These are phyloP conservation scores for Drosophila birchii DNA, from an alignment of 2,888 invertebrate genomes.

Conservation along the genomic window DNA sequence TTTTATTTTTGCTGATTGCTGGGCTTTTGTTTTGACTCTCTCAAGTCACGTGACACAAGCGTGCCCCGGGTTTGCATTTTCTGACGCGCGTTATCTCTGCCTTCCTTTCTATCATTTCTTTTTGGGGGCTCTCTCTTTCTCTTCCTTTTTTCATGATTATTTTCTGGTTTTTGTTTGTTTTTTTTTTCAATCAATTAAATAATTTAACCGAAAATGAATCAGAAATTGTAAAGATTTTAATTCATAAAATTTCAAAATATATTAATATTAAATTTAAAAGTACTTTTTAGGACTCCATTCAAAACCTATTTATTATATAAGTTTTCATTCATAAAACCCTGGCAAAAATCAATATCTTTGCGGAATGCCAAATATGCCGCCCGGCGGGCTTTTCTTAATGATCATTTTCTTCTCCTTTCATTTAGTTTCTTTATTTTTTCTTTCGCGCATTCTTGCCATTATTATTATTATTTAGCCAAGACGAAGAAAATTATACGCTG, in stretches of 20 bases:
- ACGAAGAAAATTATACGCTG: constrained; percentile 29
- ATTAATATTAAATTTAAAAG: too few species aligned
- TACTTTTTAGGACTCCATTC: background rate
- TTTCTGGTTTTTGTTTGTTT: constrained; percentile 3
- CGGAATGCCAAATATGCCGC: constrained; percentile 9
- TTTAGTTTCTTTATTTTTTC: background rate
- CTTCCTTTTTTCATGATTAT: background rate
- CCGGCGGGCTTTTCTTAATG: background rate
- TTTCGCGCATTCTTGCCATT: background rate
- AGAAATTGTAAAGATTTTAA: background rate
- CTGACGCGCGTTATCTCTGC: constrained; percentile 20
- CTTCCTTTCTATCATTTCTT: constrained; percentile 3
- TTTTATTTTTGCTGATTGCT: constrained; percentile 18
- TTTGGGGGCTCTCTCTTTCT: background rate
- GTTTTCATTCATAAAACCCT: constrained; percentile 25
- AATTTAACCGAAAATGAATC: background rate
- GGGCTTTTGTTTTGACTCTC: constrained; percentile 36
- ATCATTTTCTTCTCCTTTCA: background rate
- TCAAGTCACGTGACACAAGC: constrained; percentile 39
- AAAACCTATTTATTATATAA: background rate
- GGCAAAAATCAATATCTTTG: background rate
- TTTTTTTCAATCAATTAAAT: constrained; percentile 11
- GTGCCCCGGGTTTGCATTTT: constrained; percentile 25
- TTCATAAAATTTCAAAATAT: too few species aligned
- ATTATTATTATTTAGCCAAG: background rate